Evolutionary conservation across 2,113 vertebrate genomes (phyloP).

Genomic region (Spea multiplicata): DNA sequence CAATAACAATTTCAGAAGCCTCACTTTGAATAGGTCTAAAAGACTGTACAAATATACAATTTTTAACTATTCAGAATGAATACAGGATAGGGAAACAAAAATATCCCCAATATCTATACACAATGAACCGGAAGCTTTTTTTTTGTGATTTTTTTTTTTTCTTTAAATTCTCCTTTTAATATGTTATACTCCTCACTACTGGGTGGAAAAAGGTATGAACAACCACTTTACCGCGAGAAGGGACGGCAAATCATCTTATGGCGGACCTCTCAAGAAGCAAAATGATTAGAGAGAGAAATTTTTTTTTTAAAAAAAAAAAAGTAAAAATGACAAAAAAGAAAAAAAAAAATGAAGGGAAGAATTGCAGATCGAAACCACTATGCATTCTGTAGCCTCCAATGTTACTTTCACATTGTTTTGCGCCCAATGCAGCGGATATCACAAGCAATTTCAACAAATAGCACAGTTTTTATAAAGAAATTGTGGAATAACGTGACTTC

Average conservation of each 20-base stretch:
- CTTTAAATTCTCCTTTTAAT: too few relatives aligned
- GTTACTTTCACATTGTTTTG: constrained; percentile 62
- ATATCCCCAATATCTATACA: constrained; percentile 73
- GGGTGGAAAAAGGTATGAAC: constrained; percentile 63
- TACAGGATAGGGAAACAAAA: constrained; percentile 74
- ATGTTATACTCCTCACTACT: constrained; percentile 65
- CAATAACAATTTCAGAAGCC: constrained; percentile 79
- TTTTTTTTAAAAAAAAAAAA: constrained; percentile 27
- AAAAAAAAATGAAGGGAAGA: constrained; percentile 48
- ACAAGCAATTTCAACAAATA: constrained; percentile 50
- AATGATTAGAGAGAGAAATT: constrained; percentile 34
- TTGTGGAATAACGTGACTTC: constrained; percentile 46
- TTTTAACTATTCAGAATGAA: constrained; percentile 81
- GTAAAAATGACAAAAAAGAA: constrained; percentile 55
- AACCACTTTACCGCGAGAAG: background rate
- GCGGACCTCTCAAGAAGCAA: background rate
- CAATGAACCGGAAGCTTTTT: constrained; percentile 59
- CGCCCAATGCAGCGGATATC: constrained; percentile 59
- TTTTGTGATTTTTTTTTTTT: background rate
- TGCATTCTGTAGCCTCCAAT: constrained; percentile 62
- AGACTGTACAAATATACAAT: constrained; percentile 99
- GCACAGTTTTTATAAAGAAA: constrained; percentile 42
- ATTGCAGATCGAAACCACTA: constrained; percentile 59
- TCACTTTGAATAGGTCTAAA: constrained; percentile 92
- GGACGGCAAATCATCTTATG: background rate